These are phyloP conservation scores for Arion vulgaris DNA, from an alignment of 1,140 invertebrate species.

Conservation along the genomic window DNA sequence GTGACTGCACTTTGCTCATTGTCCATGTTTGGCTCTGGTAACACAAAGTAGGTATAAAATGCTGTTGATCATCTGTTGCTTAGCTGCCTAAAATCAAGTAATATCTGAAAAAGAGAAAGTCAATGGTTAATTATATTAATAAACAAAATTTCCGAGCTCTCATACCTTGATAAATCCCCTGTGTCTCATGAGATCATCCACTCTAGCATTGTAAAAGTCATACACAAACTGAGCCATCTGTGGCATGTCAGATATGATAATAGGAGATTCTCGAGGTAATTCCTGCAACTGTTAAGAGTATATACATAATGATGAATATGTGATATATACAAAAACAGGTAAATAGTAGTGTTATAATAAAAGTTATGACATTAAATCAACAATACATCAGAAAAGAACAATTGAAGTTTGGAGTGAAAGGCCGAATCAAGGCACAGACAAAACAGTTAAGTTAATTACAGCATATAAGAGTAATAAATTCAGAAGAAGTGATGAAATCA, in stretches of 20 bases:
- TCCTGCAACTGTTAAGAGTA: slow-evolving; percentile 58
- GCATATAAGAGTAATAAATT: too few species aligned
- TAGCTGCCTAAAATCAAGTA: too few species aligned
- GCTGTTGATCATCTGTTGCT: too few species aligned
- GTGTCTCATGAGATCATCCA: slow-evolving; percentile 74
- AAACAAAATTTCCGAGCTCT: background rate
- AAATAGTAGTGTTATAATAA: background rate
- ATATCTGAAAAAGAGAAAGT: too few species aligned
- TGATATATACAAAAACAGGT: background rate
- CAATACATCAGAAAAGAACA: background rate
- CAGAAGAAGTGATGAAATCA: too few species aligned
- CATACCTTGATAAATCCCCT: slow-evolving; percentile 55
- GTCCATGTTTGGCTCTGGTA: too few species aligned
- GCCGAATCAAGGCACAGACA: too few species aligned
- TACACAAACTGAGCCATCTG: slow-evolving; percentile 95
- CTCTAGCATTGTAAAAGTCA: slow-evolving; percentile 87
- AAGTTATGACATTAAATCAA: background rate
- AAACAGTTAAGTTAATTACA: too few species aligned
- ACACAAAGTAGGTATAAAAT: too few species aligned
- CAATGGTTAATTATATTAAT: background rate
- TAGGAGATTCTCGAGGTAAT: slow-evolving; percentile 47
- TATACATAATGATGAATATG: too few species aligned
- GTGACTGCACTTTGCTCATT: too few species aligned
- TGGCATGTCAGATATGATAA: slow-evolving; percentile 87
- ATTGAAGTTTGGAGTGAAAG: too few species aligned